Evolutionary conservation across 2,888 invertebrate species (phyloP).

Genomic region (Cryptocheilus praepositus): DNA sequence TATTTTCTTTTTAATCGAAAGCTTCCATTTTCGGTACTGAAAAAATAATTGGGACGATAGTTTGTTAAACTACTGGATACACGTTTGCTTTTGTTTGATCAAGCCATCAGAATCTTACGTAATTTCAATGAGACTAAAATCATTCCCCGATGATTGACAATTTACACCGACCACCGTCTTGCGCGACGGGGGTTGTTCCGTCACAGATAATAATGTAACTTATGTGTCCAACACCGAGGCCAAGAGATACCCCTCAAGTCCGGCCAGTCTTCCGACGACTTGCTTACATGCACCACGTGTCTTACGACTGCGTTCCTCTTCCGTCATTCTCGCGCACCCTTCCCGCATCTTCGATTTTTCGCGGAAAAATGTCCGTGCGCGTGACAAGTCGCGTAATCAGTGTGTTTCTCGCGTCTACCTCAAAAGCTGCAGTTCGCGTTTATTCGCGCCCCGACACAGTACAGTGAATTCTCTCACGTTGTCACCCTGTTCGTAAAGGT

Average conservation of each 20-base stretch:
- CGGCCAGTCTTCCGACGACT: conserved; percentile 69
- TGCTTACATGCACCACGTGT: conserved; percentile 65
- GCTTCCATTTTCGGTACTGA: no score
- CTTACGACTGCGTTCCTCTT: conserved; percentile 34
- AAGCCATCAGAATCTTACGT: no score
- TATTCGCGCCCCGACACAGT: no score
- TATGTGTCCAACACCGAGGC: conserved; percentile 71
- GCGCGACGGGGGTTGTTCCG: conserved; percentile 28
- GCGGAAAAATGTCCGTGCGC: no score
- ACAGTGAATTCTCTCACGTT: no score
- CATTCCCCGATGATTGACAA: conserved; percentile 1
- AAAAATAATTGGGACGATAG: no score
- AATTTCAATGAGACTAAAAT: neutral
- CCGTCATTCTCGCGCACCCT: conserved; percentile 27
- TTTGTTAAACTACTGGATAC: no score
- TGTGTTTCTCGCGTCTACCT: neutral
- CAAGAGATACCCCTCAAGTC: conserved; percentile 74
- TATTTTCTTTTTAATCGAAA: no score
- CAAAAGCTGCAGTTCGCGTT: no score
- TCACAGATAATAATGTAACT: conserved; percentile 66
- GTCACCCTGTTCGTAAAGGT: no score
- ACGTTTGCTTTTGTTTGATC: no score
- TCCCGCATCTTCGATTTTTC: conserved; percentile 8
- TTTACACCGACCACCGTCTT: conserved; percentile 9
- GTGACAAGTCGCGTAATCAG: no score